These are phyloP conservation scores for Lampropteryx suffumata DNA, from an alignment of 2,888 invertebrate species.

Conservation along the genomic window DNA sequence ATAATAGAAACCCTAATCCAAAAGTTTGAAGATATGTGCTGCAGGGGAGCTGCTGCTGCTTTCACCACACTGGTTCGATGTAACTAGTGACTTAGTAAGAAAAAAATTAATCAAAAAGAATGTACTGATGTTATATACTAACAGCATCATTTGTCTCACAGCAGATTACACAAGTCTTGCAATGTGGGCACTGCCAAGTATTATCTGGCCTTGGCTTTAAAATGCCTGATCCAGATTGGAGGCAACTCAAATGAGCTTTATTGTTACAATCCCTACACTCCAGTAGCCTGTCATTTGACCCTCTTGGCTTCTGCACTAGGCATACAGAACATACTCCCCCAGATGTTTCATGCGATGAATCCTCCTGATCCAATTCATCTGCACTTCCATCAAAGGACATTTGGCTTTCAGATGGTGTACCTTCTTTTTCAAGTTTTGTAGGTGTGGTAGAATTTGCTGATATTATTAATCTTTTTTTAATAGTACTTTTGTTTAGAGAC, in stretches of 20 bases:
- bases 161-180: conserved; percentile 93
- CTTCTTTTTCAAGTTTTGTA: conserved; percentile 61
- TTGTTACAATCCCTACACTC: conserved; percentile 89
- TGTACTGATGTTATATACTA: conserved; percentile 60
- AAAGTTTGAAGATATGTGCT: too few species aligned
- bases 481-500: conserved; percentile 83
- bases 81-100: too few species aligned
- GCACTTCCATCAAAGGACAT: conserved; percentile 70
- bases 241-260: conserved; percentile 87
- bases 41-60: too few species aligned
- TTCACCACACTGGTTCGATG: too few species aligned
- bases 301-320: conserved; percentile 81
- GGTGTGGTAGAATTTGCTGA: conserved; percentile 41
- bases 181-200: conserved; percentile 95
- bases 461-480: conserved; percentile 76
- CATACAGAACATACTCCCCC: conserved; percentile 85
- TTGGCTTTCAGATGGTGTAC: conserved; percentile 68
- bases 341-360: conserved; percentile 70
- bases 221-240: conserved; percentile 86
- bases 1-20: too few species aligned
- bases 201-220: conserved; percentile 85
- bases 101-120: too few species aligned
- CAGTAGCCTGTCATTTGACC: conserved; percentile 84
- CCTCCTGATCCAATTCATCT: conserved; percentile 72
- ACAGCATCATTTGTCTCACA: conserved; percentile 89